Evolutionary conservation across 2,888 invertebrate species (phyloP).

Genomic region (Apamea monoglypha): DNA sequence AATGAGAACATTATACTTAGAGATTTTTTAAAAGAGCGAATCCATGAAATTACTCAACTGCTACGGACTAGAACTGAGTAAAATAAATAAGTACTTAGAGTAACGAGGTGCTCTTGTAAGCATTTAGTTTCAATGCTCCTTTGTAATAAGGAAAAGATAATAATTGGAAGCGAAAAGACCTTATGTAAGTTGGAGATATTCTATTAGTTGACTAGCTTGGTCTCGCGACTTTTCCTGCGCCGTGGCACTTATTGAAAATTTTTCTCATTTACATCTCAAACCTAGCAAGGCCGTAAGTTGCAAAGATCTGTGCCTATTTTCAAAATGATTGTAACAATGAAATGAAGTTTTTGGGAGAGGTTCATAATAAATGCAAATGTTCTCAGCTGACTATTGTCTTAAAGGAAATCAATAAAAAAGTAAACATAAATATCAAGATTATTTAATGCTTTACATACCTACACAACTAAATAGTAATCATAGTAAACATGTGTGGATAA

Average conservation of each 20-base stretch:
- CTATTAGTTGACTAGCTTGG: slow-evolving; percentile 13
- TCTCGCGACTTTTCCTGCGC: background rate
- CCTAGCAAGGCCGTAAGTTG: background rate
- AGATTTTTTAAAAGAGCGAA: slow-evolving; percentile 3
- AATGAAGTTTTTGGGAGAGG: background rate
- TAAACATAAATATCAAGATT: background rate
- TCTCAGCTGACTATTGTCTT: background rate
- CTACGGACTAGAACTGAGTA: slow-evolving; percentile 17
- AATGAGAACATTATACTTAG: background rate
- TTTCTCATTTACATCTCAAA: background rate
- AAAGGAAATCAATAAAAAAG: background rate
- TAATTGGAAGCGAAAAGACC: slow-evolving; percentile 24
- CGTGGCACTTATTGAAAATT: background rate
- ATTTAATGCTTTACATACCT: background rate
- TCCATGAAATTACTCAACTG: slow-evolving; percentile 23
- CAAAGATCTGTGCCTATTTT: background rate
- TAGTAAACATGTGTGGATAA: background rate
- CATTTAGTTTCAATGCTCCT: slow-evolving; percentile 42
- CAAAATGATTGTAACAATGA: background rate
- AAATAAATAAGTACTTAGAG: slow-evolving; percentile 42
- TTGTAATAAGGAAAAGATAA: slow-evolving; percentile 33
- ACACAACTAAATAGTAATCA: background rate
- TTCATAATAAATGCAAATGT: background rate
- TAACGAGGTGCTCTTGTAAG: slow-evolving; percentile 41
- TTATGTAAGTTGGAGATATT: slow-evolving; percentile 8